Conservation (phyloP, 2,888 invertebrate species). For the Microplitis deprimator region DNA sequence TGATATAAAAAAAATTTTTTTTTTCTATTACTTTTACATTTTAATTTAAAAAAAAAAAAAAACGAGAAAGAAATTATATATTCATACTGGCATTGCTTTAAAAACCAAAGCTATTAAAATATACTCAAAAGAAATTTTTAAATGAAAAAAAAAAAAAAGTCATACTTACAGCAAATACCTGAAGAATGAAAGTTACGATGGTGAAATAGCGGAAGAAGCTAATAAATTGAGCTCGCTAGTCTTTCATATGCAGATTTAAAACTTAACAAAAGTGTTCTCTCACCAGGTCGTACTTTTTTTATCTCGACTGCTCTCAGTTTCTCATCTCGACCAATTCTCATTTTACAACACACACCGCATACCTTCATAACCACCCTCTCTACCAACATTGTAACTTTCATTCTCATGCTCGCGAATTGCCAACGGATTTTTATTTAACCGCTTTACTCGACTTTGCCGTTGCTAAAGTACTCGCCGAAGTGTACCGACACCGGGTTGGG, state of each 20-base stretch:
- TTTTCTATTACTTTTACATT: too few relatives aligned
- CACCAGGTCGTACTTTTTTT: slow-evolving; percentile 35
- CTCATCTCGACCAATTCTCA: not conserved
- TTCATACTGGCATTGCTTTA: not conserved
- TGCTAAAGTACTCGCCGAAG: slow-evolving; percentile 13
- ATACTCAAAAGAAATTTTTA: not conserved
- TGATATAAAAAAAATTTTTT: too few relatives aligned
- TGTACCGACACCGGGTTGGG: slow-evolving; percentile 9
- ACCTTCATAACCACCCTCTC: not conserved
- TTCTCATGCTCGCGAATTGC: slow-evolving; percentile 17
- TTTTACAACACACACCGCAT: slow-evolving; percentile 4
- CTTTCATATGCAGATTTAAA: slow-evolving; percentile 66
- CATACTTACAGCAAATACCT: not conserved
- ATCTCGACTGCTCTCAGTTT: slow-evolving; percentile 10
- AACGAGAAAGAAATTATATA: not conserved
- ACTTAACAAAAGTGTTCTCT: slow-evolving; percentile 61
- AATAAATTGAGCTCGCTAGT: slow-evolving; percentile 60
- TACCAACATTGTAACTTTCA: slow-evolving; percentile 24
- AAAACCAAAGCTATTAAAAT: not conserved
- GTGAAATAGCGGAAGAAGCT: slow-evolving; percentile 49
- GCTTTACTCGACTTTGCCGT: slow-evolving; percentile 26
- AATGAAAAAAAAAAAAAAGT: not conserved
- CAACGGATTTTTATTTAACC: slow-evolving; percentile 40
- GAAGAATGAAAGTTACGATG: slow-evolving; percentile 24
- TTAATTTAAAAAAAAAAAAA: too few relatives aligned